Evolutionary conservation across 2,888 invertebrate species (phyloP).

Genomic region (Sclerodermus sp.): DNA sequence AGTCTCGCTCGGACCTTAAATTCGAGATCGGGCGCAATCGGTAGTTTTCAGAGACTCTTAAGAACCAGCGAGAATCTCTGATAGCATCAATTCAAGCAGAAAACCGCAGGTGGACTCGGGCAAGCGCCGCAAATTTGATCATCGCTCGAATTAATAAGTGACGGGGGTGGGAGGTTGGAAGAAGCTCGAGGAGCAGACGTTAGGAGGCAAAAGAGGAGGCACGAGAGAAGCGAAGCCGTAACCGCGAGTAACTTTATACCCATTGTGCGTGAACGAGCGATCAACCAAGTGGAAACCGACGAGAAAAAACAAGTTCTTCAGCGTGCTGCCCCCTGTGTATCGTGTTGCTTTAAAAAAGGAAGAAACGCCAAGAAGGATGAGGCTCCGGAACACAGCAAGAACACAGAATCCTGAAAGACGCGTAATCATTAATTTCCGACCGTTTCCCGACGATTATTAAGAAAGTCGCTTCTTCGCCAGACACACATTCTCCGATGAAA

Average conservation of each 20-base stretch:
- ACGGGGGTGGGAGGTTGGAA: not conserved
- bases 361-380: not conserved
- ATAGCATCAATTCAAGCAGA: not conserved
- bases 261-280: conserved; percentile 40
- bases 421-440: too few species aligned
- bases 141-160: conserved; percentile 36
- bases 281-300: conserved; percentile 46
- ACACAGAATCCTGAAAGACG: too few species aligned
- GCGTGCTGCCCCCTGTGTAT: conserved; percentile 31
- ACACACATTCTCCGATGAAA: too few species aligned
- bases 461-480: too few species aligned
- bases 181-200: not conserved
- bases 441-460: too few species aligned
- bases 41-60: not conserved
- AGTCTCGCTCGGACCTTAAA: not conserved
- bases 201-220: conserved; percentile 12
- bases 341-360: conserved; percentile 30
- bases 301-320: conserved; percentile 9
- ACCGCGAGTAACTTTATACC: conserved; percentile 50
- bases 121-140: conserved; percentile 40
- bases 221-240: conserved; percentile 26
- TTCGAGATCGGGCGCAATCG: not conserved
- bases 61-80: not conserved
- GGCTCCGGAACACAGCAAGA: not conserved
- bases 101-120: conserved; percentile 11